Evolutionary conservation across 1,140 invertebrate species (phyloP).

Genomic region (Camponotus floridanus): DNA sequence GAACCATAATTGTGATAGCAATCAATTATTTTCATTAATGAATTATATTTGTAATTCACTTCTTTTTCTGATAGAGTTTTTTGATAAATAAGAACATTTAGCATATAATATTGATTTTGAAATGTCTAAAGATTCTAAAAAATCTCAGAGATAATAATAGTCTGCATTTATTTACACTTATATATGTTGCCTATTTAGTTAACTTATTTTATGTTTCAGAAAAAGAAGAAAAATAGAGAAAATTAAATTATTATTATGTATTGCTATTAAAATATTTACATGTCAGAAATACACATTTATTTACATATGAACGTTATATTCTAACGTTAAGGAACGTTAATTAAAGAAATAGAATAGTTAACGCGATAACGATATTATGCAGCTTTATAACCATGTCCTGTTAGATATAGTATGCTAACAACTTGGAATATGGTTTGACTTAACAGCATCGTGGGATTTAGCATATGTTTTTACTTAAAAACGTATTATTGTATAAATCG

Average conservation of each 20-base stretch:
- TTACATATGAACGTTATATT: slow-evolving; percentile 16
- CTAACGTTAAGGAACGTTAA: slow-evolving; percentile 30
- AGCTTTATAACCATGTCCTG: slow-evolving; percentile 76
- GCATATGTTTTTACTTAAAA: slow-evolving; percentile 75
- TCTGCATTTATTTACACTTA: not conserved
- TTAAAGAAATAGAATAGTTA: slow-evolving; percentile 19
- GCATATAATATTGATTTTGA: not conserved
- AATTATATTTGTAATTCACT: slow-evolving; percentile 10
- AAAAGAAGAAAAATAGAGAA: not conserved
- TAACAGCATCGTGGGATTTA: slow-evolving; percentile 66
- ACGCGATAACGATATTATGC: slow-evolving; percentile 23
- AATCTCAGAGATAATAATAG: slow-evolving; percentile 3
- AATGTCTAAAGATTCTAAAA: not conserved
- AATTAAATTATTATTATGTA: slow-evolving; percentile 6
- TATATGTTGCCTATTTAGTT: slow-evolving; percentile 7
- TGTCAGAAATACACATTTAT: not conserved
- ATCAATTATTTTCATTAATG: slow-evolving; percentile 57
- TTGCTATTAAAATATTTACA: slow-evolving; percentile 13
- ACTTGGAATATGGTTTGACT: slow-evolving; percentile 76
- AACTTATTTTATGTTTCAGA: not conserved
- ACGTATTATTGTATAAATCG: slow-evolving; percentile 73
- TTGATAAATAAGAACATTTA: slow-evolving; percentile 6
- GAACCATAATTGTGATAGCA: slow-evolving; percentile 68
- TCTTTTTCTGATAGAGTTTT: not conserved
- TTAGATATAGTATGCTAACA: slow-evolving; percentile 80